Conservation (phyloP, 2,113 vertebrate genomes). For the Phyllopteryx taeniolatus region DNA sequence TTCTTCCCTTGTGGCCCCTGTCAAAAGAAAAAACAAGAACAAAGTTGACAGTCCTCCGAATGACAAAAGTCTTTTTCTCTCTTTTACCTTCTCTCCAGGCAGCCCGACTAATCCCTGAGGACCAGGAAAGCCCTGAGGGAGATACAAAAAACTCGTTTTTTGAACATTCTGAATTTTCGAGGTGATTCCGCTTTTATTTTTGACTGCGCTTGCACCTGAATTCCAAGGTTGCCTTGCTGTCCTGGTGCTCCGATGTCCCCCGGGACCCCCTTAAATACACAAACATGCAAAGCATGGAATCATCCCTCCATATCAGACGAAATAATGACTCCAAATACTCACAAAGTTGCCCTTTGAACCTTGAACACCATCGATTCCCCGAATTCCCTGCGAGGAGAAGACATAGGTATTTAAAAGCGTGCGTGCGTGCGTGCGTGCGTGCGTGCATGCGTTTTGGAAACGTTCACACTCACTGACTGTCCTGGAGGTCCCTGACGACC, state of each 20-base stretch:
- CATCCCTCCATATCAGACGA: neutral
- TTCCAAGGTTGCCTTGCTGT: constrained; percentile 87
- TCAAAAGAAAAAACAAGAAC: constrained; percentile 7
- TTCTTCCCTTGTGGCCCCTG: constrained; percentile 85
- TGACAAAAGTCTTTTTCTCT: neutral
- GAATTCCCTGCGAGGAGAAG: constrained; percentile 72
- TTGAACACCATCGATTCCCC: constrained; percentile 81
- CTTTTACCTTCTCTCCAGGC: constrained; percentile 86
- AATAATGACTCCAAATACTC: constrained; percentile 27
- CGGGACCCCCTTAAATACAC: constrained; percentile 72
- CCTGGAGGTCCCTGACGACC: constrained; percentile 77
- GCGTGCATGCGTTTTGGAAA: neutral
- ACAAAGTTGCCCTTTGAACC: constrained; percentile 88
- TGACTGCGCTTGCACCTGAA: constrained; percentile 71
- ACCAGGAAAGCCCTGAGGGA: constrained; percentile 84
- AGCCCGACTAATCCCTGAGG: constrained; percentile 83
- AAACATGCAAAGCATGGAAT: constrained; percentile 4
- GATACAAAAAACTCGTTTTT: constrained; percentile 4
- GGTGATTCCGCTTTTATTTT: neutral
- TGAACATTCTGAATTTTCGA: neutral
- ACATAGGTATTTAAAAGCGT: neutral
- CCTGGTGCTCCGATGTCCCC: constrained; percentile 84
- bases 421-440: neutral
- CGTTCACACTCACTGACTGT: constrained; percentile 69
- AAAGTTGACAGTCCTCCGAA: neutral